Evolutionary conservation across 1,140 invertebrate species (phyloP), one percentile per base, ranked within the genome.

Genomic region (Agrilus planipennis): DNA sequence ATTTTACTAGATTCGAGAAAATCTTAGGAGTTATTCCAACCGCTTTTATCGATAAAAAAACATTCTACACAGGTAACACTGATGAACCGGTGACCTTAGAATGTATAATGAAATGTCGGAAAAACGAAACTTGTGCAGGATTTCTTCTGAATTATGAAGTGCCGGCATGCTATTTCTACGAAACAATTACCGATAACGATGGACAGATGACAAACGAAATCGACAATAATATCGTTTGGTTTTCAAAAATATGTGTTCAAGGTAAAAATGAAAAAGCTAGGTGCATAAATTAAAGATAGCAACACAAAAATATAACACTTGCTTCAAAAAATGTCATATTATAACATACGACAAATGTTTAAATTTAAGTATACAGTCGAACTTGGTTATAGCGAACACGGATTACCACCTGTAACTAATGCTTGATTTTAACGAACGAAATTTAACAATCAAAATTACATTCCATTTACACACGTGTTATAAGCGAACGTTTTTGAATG

Each of bases 171-270:
- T 65, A 64, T 40, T 64, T 58, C 40, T 68, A 59, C 44, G 60
- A 57, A 1, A 56, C 53, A 39, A 54, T 58, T 11, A 46, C 61
- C 15, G 53, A 49, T 20, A 25, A 44, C 4, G 51, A 47, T 2
- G 46, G 58, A 36, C 61, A 68, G 28, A 36, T 55, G 34, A 55
- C 63, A 0, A 40, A 58, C 43, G 49, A 63, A 16, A 50, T 58
- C 9, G 67, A 70, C 38, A 52, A 50, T 20, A 57, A 66, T 49
- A 60, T 61, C n/a, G 57, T 64, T 20, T 70, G 65, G 63, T 70
- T 68, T 47, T 52, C 62, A 17, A 70, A 70, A 54, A 60, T 49
- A 19, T 70, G 68, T 35, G 44, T 68, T 15, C 52, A 54, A 11
- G 57, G 63, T 65, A 30, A 47, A 31, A 38, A 25, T 9, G 5